phyloP scores from a whole-genome alignment of 2,888 invertebrate species.

The Mythimna pallens region DNA sequence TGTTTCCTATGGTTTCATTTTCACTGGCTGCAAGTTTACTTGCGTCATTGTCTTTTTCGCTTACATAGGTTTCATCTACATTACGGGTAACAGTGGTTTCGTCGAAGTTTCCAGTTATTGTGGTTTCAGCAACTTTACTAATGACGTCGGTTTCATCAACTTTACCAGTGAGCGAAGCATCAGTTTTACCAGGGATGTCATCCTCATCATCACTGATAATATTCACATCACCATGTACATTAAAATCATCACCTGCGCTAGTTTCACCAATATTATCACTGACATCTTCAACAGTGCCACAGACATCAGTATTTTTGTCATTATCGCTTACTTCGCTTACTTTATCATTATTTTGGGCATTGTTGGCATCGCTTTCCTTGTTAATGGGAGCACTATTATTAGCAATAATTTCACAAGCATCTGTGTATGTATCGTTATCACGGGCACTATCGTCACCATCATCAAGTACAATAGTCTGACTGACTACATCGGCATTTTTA shows the following conservation, averaged over 20 bases:
- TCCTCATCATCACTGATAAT: conserved; percentile 23
- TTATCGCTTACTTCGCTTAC: not conserved
- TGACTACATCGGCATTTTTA: not conserved
- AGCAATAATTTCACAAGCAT: not conserved
- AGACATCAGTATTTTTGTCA: not conserved
- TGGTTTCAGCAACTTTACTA: not conserved
- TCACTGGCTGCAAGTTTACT: conserved; percentile 22
- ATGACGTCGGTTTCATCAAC: no score
- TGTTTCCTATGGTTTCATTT: conserved; percentile 10
- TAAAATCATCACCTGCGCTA: not conserved
- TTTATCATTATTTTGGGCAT: not conserved
- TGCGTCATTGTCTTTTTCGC: not conserved
- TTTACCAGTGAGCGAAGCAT: not conserved
- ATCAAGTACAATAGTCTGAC: not conserved
- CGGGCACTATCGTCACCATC: conserved; percentile 8
- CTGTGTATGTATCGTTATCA: not conserved
- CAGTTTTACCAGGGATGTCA: not conserved
- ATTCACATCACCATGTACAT: not conserved
- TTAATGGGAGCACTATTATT: not conserved
- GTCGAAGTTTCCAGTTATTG: not conserved
- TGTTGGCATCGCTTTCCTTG: conserved; percentile 7
- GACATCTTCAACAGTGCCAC: not conserved
- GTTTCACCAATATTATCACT: not conserved
- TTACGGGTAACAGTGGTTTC: not conserved
- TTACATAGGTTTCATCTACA: not conserved